phyloP scores from a whole-genome alignment of 2,113 vertebrate species.

The Scytalopus superciliaris region DNA sequence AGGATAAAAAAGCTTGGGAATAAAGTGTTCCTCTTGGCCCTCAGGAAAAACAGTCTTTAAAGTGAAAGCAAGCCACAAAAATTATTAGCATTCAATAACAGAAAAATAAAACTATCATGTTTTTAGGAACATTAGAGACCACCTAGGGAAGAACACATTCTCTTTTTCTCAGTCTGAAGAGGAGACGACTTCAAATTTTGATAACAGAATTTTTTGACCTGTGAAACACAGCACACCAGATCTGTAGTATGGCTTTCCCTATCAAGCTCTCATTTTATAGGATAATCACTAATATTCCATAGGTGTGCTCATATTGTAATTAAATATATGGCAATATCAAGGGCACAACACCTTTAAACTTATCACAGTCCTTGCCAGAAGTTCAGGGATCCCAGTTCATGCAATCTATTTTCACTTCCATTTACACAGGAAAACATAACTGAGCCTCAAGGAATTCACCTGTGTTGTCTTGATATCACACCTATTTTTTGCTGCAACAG shows the following conservation, averaged over 20 bases:
- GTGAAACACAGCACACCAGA: neutral
- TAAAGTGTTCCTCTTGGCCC: neutral
- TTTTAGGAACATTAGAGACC: neutral
- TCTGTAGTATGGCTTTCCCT: neutral
- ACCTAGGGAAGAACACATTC: neutral
- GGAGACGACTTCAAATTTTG: neutral
- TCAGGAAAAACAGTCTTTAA: neutral
- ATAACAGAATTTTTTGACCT: neutral
- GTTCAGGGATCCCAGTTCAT: neutral
- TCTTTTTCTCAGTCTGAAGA: neutral
- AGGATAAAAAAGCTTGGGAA: neutral
- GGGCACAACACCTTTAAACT: neutral
- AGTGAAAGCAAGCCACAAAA: neutral
- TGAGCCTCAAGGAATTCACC: neutral
- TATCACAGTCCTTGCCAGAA: neutral
- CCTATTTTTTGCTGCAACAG: neutral
- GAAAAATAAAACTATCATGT: neutral
- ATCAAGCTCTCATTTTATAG: neutral
- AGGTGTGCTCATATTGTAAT: neutral
- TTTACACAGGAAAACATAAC: neutral
- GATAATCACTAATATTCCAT: neutral
- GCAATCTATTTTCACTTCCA: neutral
- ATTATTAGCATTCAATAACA: neutral
- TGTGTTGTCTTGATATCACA: fast-evolving
- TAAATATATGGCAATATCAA: neutral